Evolutionary conservation across 2,888 invertebrate species (phyloP).

Genomic region (Deilephila elpenor): DNA sequence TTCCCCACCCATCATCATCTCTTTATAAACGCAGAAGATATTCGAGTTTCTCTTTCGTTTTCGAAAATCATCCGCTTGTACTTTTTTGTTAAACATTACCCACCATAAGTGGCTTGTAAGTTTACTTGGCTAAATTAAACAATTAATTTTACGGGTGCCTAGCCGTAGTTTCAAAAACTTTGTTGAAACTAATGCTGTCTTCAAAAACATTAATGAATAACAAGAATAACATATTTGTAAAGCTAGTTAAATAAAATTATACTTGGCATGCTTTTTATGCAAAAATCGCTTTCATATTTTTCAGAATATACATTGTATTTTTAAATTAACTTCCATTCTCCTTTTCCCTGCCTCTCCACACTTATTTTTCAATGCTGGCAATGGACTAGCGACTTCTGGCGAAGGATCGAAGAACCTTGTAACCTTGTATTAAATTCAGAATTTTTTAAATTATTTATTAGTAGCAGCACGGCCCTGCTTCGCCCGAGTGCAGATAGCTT

Average conservation of each 20-base stretch:
- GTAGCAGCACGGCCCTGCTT: no score
- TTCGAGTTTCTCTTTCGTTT: conserved; percentile 57
- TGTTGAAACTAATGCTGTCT: background rate
- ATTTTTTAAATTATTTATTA: no score
- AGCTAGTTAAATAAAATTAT: no score
- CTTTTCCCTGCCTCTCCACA: no score
- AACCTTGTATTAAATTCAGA: no score
- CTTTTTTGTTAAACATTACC: conserved; percentile 19
- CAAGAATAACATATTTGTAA: no score
- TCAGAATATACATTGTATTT: background rate
- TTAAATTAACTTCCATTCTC: background rate
- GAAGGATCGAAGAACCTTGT: no score
- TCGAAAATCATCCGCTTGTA: conserved; percentile 35
- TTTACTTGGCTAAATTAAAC: conserved; percentile 3
- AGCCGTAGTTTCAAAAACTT: background rate
- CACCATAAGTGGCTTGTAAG: background rate
- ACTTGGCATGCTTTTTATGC: background rate
- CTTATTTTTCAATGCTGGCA: no score
- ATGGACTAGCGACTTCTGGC: no score
- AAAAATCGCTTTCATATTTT: background rate
- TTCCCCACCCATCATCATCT: conserved; percentile 75
- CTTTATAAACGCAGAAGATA: conserved; percentile 49
- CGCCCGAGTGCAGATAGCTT: no score
- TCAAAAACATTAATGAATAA: background rate
- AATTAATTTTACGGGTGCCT: background rate